These are phyloP conservation scores for Homalodisca vitripennis DNA, from an alignment of 1,140 invertebrate genomes.

Conservation along the genomic window DNA sequence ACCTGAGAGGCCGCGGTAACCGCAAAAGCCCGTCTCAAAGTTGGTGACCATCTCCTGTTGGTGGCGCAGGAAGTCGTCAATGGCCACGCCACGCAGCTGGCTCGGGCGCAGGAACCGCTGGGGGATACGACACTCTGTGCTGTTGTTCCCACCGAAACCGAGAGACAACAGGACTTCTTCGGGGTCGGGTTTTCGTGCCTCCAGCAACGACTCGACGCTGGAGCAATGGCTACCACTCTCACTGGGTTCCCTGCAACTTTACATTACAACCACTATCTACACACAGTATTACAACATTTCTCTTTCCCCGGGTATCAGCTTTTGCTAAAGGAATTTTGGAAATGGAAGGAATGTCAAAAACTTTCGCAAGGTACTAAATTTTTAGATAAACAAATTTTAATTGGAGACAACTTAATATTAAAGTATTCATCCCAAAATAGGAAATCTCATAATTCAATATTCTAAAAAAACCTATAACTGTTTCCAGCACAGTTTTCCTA, in stretches of 20 bases:
- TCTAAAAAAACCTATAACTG: no score
- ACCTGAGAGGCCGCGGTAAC: slow-evolving; percentile 63
- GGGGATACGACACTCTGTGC: slow-evolving; percentile 55
- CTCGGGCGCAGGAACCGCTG: slow-evolving; percentile 60
- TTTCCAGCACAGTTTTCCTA: no score
- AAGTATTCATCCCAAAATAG: no score
- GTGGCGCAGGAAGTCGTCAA: slow-evolving; percentile 58
- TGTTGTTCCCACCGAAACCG: slow-evolving; percentile 60
- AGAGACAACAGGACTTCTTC: slow-evolving; percentile 68
- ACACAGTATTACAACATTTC: no score
- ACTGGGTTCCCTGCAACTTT: slow-evolving; percentile 36
- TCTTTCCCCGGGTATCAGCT: no score
- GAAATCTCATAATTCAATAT: no score
- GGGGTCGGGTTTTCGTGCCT: slow-evolving; percentile 68
- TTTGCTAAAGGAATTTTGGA: no score
- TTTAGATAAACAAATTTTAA: no score
- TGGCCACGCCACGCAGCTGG: slow-evolving; percentile 58
- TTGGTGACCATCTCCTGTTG: slow-evolving; percentile 58
- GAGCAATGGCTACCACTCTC: slow-evolving; percentile 64
- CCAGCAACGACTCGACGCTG: slow-evolving; percentile 70
- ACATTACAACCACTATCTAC: no score
- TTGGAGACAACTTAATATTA: no score
- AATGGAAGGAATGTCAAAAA: no score
- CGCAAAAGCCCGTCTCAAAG: slow-evolving; percentile 60
- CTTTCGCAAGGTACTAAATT: no score